Conservation (phyloP, 1,140 invertebrate species). For the Alviniconcha marisindica region DNA sequence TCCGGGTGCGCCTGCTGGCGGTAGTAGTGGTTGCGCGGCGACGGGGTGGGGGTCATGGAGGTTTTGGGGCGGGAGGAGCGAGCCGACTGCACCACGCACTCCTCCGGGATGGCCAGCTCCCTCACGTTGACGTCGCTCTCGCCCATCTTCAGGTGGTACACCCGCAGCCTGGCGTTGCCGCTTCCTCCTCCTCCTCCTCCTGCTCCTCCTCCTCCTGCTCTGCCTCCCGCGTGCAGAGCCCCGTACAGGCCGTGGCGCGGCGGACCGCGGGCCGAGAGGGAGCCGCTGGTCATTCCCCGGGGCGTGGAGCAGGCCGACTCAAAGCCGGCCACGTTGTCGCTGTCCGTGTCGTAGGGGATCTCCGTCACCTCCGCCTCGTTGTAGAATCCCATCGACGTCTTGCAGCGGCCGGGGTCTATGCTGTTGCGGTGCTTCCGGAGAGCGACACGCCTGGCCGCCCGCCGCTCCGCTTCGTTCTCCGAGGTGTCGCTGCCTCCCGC, state of each 20-base stretch:
- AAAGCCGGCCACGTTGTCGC: slow-evolving; percentile 14
- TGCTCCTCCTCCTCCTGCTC: not conserved
- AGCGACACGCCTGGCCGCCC: slow-evolving; percentile 38
- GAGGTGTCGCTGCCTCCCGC: slow-evolving; percentile 44
- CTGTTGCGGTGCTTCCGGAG: slow-evolving; percentile 45
- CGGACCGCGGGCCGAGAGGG: not conserved
- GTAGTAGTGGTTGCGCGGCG: slow-evolving; percentile 6
- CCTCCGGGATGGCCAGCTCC: slow-evolving; percentile 18
- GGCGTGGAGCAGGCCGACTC: slow-evolving; percentile 5
- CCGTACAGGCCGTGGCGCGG: not conserved
- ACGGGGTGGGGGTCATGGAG: not conserved
- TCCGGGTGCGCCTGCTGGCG: slow-evolving; percentile 25
- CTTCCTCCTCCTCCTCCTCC: not conserved
- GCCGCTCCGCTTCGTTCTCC: slow-evolving; percentile 48
- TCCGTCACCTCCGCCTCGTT: slow-evolving; percentile 44
- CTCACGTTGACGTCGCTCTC: not conserved
- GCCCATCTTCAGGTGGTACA: slow-evolving; percentile 21
- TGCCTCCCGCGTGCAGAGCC: not conserved
- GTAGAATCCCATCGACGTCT: slow-evolving; percentile 60
- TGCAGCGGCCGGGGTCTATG: slow-evolving; percentile 49
- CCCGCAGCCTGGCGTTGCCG: slow-evolving; percentile 9
- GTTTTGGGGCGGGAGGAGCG: slow-evolving; percentile 41
- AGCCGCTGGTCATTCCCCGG: not conserved
- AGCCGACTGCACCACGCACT: slow-evolving; percentile 31
- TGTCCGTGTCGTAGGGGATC: slow-evolving; percentile 21